Base-by-base conservation (phyloP, 2,113 vertebrate species). In the Petroica traversi region DNA sequence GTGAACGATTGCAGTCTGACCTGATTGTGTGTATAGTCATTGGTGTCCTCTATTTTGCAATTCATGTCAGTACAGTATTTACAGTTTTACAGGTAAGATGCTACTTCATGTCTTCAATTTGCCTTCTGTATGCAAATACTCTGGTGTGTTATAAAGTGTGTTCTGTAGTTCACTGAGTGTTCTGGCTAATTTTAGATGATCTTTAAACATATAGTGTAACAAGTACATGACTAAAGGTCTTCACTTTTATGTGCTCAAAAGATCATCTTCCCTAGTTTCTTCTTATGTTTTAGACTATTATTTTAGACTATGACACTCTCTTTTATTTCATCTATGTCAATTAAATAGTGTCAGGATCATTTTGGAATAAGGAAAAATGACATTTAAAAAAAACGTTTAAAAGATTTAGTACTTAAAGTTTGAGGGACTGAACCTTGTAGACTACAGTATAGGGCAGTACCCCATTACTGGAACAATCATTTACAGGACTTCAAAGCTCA, bases 61-160 rank as follows among this genome's bases (percentile, higher is more conserved):
- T 99, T 97, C 99, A 99, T 2, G 99, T 99, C 96, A 99, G 99
- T 98, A 99, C 99, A 4, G 99, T 99, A 88, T 99, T 99, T 97
- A 99, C 99, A 67, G 99, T 98, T 33, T 97, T 99, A 61, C 99
- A 99, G 99, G 99, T 99, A 97, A 98, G 76, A 25, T 55, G 5
- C 87, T 93, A 11, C 14, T n/a, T 85, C 7, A 13, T 40, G 12
- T 84, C 10, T 85, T 40, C 9, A 3, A 4, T 19, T 77, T 77
- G 6, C 59, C 34, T 48, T 75, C 38, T 75, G 1, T n/a, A 8
- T 67, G 13, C 8, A 15, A 59, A 40, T 67, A 22, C 4, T 77
- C 4, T 54, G 23, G 20, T 64, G 33, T 33, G 26, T 34, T 41
- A 9, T 5, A 11, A 49, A 1, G 5, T 64, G 14, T 85, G 15